These are phyloP conservation scores for Lysiphlebus fabarum DNA, from an alignment of 1,140 invertebrate genomes.

Conservation along the genomic window DNA sequence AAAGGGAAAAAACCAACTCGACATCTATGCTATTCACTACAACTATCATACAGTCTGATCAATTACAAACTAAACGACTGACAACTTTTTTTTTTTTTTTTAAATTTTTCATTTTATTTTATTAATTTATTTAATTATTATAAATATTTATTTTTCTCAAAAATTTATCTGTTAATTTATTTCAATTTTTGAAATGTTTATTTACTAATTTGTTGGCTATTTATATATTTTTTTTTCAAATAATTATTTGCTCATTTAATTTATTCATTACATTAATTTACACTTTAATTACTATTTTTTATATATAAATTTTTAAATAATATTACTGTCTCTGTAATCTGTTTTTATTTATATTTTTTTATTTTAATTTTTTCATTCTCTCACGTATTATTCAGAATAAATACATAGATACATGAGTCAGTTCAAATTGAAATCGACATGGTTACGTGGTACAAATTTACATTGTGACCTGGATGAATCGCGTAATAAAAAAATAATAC, in stretches of 20 bases:
- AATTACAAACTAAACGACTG: constrained; percentile 26
- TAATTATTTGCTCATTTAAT: too few relatives aligned
- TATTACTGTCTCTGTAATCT: constrained; percentile 8
- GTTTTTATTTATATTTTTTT: too few relatives aligned
- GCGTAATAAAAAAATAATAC: background rate
- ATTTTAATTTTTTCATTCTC: too few relatives aligned
- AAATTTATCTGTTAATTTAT: too few relatives aligned
- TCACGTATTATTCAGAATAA: too few relatives aligned
- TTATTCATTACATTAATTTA: too few relatives aligned
- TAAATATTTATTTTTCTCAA: too few relatives aligned
- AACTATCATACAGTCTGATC: constrained; percentile 17
- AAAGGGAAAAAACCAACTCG: constrained; percentile 7
- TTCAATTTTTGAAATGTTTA: too few relatives aligned
- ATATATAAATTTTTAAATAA: constrained; percentile 17
- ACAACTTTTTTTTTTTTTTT: constrained; percentile 17
- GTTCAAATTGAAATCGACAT: constrained; percentile 16
- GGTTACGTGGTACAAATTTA: constrained; percentile 17
- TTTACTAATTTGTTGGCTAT: too few relatives aligned
- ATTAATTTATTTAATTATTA: background rate
- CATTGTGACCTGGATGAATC: constrained; percentile 4
- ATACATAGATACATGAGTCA: too few relatives aligned
- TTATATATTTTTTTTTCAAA: too few relatives aligned
- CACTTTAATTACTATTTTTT: background rate
- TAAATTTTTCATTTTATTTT: background rate
- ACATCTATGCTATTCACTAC: constrained; percentile 21